Conservation (phyloP, 2,797 vertebrate species). For the Cyprinodon diabolis region DNA sequence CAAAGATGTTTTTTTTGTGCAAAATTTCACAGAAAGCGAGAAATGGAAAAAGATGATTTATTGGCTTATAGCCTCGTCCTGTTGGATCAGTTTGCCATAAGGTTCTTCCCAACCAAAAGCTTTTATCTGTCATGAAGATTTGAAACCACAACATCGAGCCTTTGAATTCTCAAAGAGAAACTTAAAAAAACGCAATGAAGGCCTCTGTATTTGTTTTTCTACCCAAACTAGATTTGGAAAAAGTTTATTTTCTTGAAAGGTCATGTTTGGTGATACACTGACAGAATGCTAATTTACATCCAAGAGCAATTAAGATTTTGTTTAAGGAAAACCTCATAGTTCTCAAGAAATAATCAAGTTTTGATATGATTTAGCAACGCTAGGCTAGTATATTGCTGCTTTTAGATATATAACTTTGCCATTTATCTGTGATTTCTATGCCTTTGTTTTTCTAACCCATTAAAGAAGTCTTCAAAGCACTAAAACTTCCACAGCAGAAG, state of each 20-base stretch:
- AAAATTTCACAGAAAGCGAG: not conserved
- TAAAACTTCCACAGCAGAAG: not conserved
- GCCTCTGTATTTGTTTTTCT: not conserved
- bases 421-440: not conserved
- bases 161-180: constrained; percentile 10
- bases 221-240: not conserved
- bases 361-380: not conserved
- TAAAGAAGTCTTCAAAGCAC: not conserved
- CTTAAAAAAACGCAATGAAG: not conserved
- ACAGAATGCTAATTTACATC: not conserved
- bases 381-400: not conserved
- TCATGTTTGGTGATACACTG: not conserved
- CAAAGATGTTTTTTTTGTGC: not conserved
- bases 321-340: not conserved
- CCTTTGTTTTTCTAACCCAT: not conserved
- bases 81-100: constrained; percentile 1
- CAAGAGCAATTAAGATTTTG: not conserved
- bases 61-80: not conserved
- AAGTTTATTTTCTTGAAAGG: not conserved
- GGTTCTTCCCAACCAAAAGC: constrained; percentile 7
- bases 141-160: not conserved
- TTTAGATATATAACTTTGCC: not conserved
- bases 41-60: constrained; percentile 9
- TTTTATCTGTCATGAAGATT: constrained; percentile 6
- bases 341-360: not conserved